Base-by-base conservation (phyloP, 2,888 invertebrate genomes). In the Escarpia spicata region DNA sequence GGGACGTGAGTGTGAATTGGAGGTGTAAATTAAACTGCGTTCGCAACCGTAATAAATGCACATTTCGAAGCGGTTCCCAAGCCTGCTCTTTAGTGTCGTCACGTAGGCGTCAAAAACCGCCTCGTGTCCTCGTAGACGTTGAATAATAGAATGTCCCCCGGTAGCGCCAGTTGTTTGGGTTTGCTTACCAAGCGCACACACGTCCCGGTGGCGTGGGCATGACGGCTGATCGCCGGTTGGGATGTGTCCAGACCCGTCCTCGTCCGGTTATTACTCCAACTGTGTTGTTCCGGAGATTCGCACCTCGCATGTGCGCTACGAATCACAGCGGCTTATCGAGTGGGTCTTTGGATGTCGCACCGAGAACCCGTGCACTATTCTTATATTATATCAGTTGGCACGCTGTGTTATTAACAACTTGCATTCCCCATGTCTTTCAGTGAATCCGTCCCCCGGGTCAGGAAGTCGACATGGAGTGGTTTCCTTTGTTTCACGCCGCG, bases 101-200 rank as follows among this genome's bases (percentile, higher is more conserved):
- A 75, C 75, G 75, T 26, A 75, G 75, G 75, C 15, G 75, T 75
- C 75, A 75, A 75, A 15, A 15, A 26, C 75, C 19, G 75, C 19
- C 19, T 75, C 26, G n/a, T 75, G n/a, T 26, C 75, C n/a, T n/a
- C 26, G 6, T 26, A 75, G 75, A 75, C 75, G 75, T 75, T 75
- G 75, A 75, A 75, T 75, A 75, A 75, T n/a, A 75, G 26, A 75
- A 75, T n/a, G 75, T 75, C 75, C n/a, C 75, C 75, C 75, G 26
- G 75, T 75, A 26, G 75, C 75, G 26, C 75, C 15, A 15, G 75
- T 75, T 75, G 75, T 75, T 75, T n/a, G 75, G 3, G 75, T 75
- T 75, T 75, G 75, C 75, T 75, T 75, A 26, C 75, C 26, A 26
- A 75, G 75, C 19, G 26, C 19, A 75, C 75, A 75, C 75, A 75